phyloP scores from a whole-genome alignment of 2,888 invertebrate genomes.

The Apocheima hispidaria region DNA sequence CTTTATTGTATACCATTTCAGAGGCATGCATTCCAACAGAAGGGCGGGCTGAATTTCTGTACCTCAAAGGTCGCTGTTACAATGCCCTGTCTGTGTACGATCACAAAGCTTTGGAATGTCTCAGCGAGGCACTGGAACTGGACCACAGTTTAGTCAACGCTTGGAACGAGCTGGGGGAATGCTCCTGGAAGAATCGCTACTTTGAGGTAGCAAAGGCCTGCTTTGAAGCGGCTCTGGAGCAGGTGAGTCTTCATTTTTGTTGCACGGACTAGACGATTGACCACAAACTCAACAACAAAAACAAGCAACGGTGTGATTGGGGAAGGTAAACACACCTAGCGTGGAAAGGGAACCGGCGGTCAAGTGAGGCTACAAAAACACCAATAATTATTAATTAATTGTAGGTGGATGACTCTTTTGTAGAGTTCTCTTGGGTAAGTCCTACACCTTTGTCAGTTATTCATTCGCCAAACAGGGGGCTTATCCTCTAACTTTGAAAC shows the following conservation, averaged over 20 bases:
- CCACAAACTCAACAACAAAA: too few relatives aligned
- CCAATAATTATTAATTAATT: too few relatives aligned
- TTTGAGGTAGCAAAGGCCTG: conserved; percentile 92
- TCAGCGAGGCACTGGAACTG: conserved; percentile 94
- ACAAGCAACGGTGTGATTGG: too few relatives aligned
- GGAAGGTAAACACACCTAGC: too few relatives aligned
- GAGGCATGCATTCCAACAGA: conserved; percentile 68
- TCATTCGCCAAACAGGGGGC: too few relatives aligned
- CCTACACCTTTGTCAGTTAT: too few relatives aligned
- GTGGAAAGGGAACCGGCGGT: too few relatives aligned
- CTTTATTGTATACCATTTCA: conserved; percentile 46
- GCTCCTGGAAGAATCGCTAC: conserved; percentile 95
- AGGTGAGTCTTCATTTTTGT: conserved; percentile 77
- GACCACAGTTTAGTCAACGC: conserved; percentile 92
- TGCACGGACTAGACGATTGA: too few relatives aligned
- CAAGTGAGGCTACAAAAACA: too few relatives aligned
- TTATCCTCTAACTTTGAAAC: too few relatives aligned
- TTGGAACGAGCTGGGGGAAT: conserved; percentile 96
- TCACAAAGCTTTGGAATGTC: conserved; percentile 89
- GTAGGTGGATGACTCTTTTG: too few relatives aligned
- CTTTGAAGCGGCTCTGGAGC: conserved; percentile 91
- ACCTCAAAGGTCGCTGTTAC: conserved; percentile 90
- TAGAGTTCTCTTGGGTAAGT: too few relatives aligned
- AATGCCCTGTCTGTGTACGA: conserved; percentile 90
- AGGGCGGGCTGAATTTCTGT: conserved; percentile 87